A percentile compares a stretch with the other conserved stretches of the same genome.
These are phyloP conservation scores for Clarias fuscus DNA, from an alignment of 2,797 vertebrate species.

Conservation along the genomic window DNA sequence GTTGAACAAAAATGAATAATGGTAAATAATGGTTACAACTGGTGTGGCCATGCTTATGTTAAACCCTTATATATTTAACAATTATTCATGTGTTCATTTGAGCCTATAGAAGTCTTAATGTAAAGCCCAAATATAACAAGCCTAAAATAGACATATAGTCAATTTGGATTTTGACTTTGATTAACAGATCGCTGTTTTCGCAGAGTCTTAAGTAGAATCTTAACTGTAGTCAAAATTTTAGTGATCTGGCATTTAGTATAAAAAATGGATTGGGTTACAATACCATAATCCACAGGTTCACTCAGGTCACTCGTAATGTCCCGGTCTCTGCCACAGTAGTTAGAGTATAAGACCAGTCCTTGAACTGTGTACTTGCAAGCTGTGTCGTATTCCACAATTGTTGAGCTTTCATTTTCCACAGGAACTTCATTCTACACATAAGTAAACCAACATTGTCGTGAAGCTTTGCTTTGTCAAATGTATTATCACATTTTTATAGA, in stretches of 20 bases:
- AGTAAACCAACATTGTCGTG: background rate
- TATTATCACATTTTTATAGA: background rate
- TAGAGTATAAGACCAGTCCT: constrained; percentile 8
- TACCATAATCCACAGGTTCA: constrained; percentile 23
- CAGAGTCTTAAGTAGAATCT: background rate
- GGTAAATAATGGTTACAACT: too few species aligned
- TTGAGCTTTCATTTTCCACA: background rate
- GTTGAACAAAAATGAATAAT: too few species aligned
- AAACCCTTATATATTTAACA: too few species aligned
- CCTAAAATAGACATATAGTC: background rate
- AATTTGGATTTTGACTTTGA: background rate
- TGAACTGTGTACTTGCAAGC: constrained; percentile 24
- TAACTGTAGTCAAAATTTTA: background rate
- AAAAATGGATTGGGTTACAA: background rate
- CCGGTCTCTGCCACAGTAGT: background rate
- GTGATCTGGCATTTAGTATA: background rate
- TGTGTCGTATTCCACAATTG: background rate
- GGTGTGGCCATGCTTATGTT: too few species aligned
- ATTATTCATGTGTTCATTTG: too few species aligned
- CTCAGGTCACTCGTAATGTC: constrained; percentile 11
- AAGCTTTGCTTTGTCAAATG: background rate
- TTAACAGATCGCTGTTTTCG: background rate
- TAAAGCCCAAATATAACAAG: background rate
- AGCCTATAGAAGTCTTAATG: background rate
- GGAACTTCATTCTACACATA: background rate